Base-by-base conservation (phyloP, 2,797 vertebrate species). In the Alca torda region DNA sequence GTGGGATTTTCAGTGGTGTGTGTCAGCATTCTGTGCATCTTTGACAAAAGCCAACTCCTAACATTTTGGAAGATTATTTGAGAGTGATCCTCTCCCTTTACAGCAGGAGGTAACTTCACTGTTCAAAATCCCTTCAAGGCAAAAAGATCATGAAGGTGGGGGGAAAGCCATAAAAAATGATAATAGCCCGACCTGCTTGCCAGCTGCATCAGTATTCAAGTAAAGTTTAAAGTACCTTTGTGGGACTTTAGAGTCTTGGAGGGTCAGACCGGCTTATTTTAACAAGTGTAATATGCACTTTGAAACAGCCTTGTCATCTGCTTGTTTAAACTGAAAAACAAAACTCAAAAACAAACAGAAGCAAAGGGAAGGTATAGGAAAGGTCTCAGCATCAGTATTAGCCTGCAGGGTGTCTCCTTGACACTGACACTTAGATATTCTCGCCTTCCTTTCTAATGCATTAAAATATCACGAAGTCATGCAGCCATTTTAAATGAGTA, bases 221-320 rank as follows among this genome's bases (percentile, higher is more conserved):
- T 97, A 96, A 93, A 88, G 80, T 96, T 95, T 96, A 92, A 95
- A 96, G 94, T 95, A 95, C 94, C 96, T 96, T 88, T 35, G 59
- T 79, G 67, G 90, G 59, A 96, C 82, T 95, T 96, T 1, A 76
- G 73, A 78, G 89, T 88, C 94, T 79, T 87, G 72, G 56, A 93
- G 87, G 88, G 90, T 92, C 87, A 89, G 93, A 94, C 63, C 0
- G 4, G 63, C 95, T 94, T 95, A 92, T 65, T 90, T 59, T 77
- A 93, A 93, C 67, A 94, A 73, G 54, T 90, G 65, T 87, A 94
- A 88, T 85, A 92, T 6, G 75, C 87, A 91, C 93, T 92, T 93
- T 80, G 84, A 94, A 93, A 91, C 45, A 79, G 69, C 78, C 79
- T 93, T 90, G 77, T 91, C 86, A 92, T 93, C 80, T 96, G 86